phyloP scores from a whole-genome alignment of 2,113 vertebrate species.

The Sturnus vulgaris region DNA sequence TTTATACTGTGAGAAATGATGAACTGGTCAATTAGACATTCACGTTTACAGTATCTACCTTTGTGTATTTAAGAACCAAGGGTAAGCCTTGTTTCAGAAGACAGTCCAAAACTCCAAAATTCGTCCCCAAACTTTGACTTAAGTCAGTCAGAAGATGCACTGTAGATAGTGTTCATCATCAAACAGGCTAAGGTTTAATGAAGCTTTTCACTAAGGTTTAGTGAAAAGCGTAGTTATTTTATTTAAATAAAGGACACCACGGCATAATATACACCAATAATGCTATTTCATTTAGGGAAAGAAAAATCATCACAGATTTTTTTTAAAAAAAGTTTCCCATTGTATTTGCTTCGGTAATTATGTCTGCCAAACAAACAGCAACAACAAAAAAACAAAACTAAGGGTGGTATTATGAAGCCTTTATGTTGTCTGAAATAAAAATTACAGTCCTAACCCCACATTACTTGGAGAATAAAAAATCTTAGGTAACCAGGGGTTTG shows the following conservation, averaged over 20 bases:
- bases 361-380: not conserved
- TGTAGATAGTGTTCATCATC: not conserved
- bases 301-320: accelerated
- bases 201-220: too few relatives aligned
- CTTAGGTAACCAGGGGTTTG: not conserved
- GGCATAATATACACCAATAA: not conserved
- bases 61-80: not conserved
- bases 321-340: not conserved
- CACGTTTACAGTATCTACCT: not conserved
- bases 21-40: not conserved
- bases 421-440: not conserved
- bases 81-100: not conserved
- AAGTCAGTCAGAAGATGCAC: not conserved
- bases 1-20: not conserved
- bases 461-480: not conserved
- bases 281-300: not conserved
- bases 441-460: not conserved
- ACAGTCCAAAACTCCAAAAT: not conserved
- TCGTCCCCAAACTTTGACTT: not conserved
- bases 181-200: not conserved
- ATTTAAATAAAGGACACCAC: not conserved
- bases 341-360: not conserved
- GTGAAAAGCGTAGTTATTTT: not conserved
- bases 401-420: not conserved
- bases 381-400: not conserved